Percentiles rank a stretch among this genome's conserved stretches.
These are phyloP conservation scores for Benitochromis conjunctus DNA, from an alignment of 2,113 vertebrate genomes.

Conservation along the genomic window DNA sequence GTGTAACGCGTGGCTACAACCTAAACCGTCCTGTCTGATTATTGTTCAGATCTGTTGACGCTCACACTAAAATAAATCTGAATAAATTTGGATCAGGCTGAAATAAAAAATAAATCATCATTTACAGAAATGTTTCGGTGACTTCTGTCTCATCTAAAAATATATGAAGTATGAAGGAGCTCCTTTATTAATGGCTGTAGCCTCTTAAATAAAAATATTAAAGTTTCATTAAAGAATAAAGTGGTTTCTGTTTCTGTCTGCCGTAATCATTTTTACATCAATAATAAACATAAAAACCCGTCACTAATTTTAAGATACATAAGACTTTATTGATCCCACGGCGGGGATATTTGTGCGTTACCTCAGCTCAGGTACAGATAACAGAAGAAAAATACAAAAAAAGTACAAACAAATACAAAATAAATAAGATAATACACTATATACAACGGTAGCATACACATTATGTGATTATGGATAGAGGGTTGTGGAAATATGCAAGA, in stretches of 20 bases:
- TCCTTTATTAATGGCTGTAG: not conserved
- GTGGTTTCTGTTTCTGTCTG: accelerated
- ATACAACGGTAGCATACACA: no score
- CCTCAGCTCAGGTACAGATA: no score
- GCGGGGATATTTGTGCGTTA: no score
- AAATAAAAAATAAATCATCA: not conserved
- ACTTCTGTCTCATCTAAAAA: not conserved
- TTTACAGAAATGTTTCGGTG: not conserved
- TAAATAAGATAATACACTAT: no score
- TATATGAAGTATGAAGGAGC: not conserved
- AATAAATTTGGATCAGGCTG: not conserved
- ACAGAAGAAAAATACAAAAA: no score
- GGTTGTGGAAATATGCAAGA: no score
- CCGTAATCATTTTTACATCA: not conserved
- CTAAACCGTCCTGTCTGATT: not conserved
- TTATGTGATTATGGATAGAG: no score
- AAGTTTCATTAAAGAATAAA: not conserved
- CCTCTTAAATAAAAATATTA: not conserved
- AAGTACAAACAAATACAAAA: no score
- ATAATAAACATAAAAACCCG: not conserved
- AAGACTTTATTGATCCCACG: no score
- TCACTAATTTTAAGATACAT: not conserved
- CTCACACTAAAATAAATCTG: not conserved
- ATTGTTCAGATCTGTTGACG: not conserved
- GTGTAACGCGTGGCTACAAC: not conserved